A percentile compares a stretch with the other conserved stretches of the same genome.
Evolutionary conservation across 2,113 vertebrate genomes (phyloP).

Genomic region (Pteruthius melanotis): DNA sequence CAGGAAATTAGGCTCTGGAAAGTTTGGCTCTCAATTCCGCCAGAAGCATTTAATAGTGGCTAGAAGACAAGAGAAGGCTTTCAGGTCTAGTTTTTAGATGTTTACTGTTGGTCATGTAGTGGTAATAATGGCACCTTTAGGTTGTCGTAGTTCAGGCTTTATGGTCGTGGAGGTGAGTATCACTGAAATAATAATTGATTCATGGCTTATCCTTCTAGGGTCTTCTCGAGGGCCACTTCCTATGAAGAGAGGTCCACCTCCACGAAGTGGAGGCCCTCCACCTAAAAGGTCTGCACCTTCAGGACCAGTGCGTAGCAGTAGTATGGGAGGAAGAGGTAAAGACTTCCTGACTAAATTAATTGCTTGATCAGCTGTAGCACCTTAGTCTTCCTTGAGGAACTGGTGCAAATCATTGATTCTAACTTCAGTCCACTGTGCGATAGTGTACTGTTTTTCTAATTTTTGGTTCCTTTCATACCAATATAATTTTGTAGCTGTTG

Average conservation of each 20-base stretch:
- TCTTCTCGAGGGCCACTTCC: conserved; percentile 95
- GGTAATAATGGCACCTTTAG: background rate
- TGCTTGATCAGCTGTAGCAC: background rate
- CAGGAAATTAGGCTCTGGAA: background rate
- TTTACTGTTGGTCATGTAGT: background rate
- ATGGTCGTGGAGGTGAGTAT: background rate
- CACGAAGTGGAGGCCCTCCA: conserved; percentile 91
- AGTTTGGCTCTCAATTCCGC: background rate
- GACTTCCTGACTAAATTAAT: background rate
- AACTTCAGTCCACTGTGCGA: background rate
- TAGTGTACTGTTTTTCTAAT: background rate
- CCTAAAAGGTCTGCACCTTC: conserved; percentile 90
- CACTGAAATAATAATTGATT: background rate
- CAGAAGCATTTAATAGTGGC: background rate
- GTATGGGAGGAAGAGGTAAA: conserved; percentile 87
- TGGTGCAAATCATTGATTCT: background rate
- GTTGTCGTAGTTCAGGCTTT: background rate
- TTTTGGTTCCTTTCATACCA: background rate
- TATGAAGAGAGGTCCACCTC: conserved; percentile 92
- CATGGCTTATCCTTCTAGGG: conserved; percentile 46
- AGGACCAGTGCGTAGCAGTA: conserved; percentile 86
- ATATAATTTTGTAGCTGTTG: background rate
- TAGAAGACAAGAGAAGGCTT: background rate
- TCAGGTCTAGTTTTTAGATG: background rate
- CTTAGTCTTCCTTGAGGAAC: background rate